A percentile compares a stretch with the other conserved stretches of the same genome.
phyloP scores from a whole-genome alignment of 1,140 invertebrate species.

The Triops longicaudatus region DNA sequence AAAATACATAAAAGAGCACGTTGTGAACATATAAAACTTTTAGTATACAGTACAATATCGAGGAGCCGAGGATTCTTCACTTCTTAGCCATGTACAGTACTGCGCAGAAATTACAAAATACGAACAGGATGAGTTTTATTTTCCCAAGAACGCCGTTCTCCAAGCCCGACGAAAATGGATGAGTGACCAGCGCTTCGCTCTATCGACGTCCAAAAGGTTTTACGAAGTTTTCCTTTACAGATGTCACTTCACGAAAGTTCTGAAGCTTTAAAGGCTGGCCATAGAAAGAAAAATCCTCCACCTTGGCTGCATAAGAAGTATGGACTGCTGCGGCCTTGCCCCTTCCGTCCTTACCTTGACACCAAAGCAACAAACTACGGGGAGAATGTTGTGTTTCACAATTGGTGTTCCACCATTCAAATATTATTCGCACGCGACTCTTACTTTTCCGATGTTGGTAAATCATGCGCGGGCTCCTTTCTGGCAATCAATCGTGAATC shows the following conservation, averaged over 20 bases:
- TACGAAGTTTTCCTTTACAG: background rate
- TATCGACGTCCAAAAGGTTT: background rate
- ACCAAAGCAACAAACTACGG: background rate
- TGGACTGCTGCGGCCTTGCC: slow-evolving; percentile 9
- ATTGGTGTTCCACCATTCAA: background rate
- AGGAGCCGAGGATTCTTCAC: background rate
- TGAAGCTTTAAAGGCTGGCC: background rate
- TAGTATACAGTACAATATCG: slow-evolving; percentile 12
- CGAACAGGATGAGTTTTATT: background rate
- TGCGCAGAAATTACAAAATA: slow-evolving; percentile 1
- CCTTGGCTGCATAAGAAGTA: slow-evolving; percentile 10
- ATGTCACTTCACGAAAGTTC: background rate
- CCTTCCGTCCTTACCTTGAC: slow-evolving; percentile 5
- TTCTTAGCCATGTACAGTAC: background rate
- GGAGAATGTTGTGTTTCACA: background rate
- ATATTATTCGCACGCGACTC: background rate
- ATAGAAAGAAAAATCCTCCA: background rate
- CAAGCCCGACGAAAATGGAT: slow-evolving; percentile 1
- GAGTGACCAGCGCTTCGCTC: background rate
- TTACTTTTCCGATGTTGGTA: slow-evolving; percentile 16
- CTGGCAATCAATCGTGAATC: slow-evolving; percentile 35
- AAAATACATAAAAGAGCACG: background rate
- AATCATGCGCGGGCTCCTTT: background rate
- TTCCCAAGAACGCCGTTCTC: background rate
- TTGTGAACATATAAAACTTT: background rate